These are phyloP conservation scores for Gibbula magus DNA, from an alignment of 2,888 invertebrate species.

Conservation along the genomic window DNA sequence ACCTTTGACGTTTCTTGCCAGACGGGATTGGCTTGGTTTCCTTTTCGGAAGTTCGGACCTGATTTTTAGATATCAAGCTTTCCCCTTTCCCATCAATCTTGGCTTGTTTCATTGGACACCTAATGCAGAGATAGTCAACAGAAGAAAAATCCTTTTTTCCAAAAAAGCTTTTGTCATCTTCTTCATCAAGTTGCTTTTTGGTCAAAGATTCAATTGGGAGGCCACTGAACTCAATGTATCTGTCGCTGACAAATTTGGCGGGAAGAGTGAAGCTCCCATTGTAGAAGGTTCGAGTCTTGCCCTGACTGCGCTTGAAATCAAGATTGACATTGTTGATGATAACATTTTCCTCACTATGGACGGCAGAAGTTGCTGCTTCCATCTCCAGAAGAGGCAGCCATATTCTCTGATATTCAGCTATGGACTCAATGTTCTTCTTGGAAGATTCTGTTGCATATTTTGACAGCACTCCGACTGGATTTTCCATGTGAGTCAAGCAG, in stretches of 20 bases:
- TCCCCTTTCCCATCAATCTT: too few relatives aligned
- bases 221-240: constrained; percentile 52
- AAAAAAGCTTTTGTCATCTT: not conserved
- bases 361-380: constrained; percentile 53
- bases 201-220: constrained; percentile 12
- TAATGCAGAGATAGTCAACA: constrained; percentile 11
- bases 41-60: too few relatives aligned
- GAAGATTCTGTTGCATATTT: constrained; percentile 45
- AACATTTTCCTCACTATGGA: constrained; percentile 42
- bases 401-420: constrained; percentile 39
- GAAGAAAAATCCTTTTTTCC: too few relatives aligned
- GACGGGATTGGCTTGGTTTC: too few relatives aligned
- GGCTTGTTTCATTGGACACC: not conserved
- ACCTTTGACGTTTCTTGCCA: too few relatives aligned
- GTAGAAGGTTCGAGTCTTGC: not conserved
- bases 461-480: constrained; percentile 43
- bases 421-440: constrained; percentile 29
- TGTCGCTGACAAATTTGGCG: constrained; percentile 40
- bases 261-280: constrained; percentile 46
- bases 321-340: constrained; percentile 48
- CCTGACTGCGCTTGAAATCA: constrained; percentile 30
- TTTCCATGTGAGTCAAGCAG: constrained; percentile 42
- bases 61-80: too few relatives aligned
- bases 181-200: constrained; percentile 30
- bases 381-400: constrained; percentile 57